These are phyloP conservation scores for Mus caroli DNA, from an alignment of 2,797 vertebrate species.

Conservation along the genomic window DNA sequence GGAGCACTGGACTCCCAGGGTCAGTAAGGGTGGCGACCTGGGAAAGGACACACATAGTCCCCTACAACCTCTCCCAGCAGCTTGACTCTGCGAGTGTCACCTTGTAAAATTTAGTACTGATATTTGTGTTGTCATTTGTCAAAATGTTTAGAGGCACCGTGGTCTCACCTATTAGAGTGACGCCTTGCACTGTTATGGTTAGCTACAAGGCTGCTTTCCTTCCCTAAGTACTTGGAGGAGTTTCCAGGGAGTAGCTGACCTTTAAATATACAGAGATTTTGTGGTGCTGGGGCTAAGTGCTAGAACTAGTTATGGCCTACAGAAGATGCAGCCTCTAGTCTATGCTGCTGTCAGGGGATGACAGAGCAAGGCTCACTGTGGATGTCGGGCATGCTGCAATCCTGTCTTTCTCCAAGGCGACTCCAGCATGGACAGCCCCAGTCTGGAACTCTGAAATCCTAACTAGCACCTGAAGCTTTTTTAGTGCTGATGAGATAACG, in stretches of 20 bases:
- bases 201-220: neutral
- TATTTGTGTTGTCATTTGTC: neutral
- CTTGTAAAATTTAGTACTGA: accelerated
- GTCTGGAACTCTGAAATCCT: neutral
- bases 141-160: accelerated
- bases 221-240: neutral
- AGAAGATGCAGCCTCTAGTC: neutral
- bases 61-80: accelerated
- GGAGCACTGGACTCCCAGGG: constrained; percentile 86
- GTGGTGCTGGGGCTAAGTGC: accelerated
- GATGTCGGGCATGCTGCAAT: too few species aligned
- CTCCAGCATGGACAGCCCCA: neutral
- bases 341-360: accelerated
- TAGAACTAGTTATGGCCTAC: neutral
- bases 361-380: accelerated
- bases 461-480: neutral
- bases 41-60: accelerated
- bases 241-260: accelerated
- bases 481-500: neutral
- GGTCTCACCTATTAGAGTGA: neutral
- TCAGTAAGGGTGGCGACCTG: constrained; percentile 81
- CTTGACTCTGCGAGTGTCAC: accelerated
- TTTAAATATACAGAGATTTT: neutral
- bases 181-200: neutral
- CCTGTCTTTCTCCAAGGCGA: neutral